These are phyloP conservation scores for Aphyosemion australe DNA, from an alignment of 2,113 vertebrate species.

Conservation along the genomic window DNA sequence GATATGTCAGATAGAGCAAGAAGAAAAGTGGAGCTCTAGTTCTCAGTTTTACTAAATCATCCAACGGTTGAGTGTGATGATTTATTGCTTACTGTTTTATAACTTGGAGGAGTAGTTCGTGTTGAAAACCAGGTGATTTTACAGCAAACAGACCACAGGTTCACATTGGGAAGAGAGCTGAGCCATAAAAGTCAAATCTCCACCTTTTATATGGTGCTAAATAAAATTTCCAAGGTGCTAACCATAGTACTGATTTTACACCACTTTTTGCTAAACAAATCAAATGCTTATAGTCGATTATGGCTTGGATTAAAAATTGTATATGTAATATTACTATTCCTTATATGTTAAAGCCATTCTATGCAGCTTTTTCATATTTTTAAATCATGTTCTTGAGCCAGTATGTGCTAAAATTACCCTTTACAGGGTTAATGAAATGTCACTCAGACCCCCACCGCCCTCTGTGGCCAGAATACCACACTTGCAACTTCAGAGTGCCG, in stretches of 20 bases:
- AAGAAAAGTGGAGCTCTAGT: slow-evolving; percentile 31
- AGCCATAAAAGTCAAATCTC: slow-evolving; percentile 40
- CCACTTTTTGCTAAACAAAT: slow-evolving; percentile 63
- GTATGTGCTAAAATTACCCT: no score
- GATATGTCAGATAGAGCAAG: slow-evolving; percentile 14
- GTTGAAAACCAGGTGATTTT: neutral
- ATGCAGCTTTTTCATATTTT: no score
- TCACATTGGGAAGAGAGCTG: slow-evolving; percentile 47
- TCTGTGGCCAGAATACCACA: no score
- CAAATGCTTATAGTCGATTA: slow-evolving; percentile 60
- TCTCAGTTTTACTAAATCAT: slow-evolving; percentile 42
- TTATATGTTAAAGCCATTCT: no score
- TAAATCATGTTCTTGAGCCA: no score
- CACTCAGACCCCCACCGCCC: no score
- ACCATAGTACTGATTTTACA: slow-evolving; percentile 68
- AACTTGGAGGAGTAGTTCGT: neutral
- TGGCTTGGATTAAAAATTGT: slow-evolving; percentile 48
- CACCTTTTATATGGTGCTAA: slow-evolving; percentile 61
- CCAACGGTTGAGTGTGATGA: slow-evolving; percentile 39
- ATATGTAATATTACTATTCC: slow-evolving; percentile 45
- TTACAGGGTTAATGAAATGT: no score
- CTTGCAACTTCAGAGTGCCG: no score
- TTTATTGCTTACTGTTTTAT: slow-evolving; percentile 18
- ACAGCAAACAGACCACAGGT: slow-evolving; percentile 34
- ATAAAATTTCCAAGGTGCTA: slow-evolving; percentile 61